Evolutionary conservation across 2,797 vertebrate genomes (phyloP).

Genomic region (Podargus strigoides): DNA sequence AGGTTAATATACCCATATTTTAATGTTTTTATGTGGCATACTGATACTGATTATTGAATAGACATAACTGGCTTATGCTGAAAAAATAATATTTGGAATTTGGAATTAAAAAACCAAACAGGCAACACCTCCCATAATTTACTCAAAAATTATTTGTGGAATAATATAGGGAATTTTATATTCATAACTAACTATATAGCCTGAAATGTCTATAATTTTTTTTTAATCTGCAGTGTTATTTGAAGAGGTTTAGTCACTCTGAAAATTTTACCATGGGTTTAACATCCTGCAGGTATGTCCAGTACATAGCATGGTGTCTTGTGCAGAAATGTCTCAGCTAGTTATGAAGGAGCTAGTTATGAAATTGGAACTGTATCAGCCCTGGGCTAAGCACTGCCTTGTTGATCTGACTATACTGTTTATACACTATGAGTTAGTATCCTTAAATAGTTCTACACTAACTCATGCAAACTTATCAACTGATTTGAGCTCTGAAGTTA

Average conservation of each 20-base stretch:
- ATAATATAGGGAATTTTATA: background rate
- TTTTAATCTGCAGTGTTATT: background rate
- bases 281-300: background rate
- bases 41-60: background rate
- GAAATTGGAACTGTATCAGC: background rate
- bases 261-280: background rate
- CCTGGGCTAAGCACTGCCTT: background rate
- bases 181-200: background rate
- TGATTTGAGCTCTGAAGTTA: background rate
- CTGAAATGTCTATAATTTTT: background rate
- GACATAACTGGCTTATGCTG: background rate
- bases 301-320: background rate
- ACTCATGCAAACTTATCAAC: background rate
- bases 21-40: background rate
- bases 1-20: background rate
- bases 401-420: background rate
- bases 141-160: background rate
- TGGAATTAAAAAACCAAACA: background rate
- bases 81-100: too few relatives aligned
- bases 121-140: background rate
- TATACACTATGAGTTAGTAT: background rate
- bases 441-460: background rate
- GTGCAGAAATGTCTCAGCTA: background rate
- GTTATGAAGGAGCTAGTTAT: background rate
- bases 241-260: background rate